Percentiles rank a stretch among this genome's conserved stretches.
phyloP scores from a whole-genome alignment of 2,797 vertebrate species.

The Antennarius maculatus region DNA sequence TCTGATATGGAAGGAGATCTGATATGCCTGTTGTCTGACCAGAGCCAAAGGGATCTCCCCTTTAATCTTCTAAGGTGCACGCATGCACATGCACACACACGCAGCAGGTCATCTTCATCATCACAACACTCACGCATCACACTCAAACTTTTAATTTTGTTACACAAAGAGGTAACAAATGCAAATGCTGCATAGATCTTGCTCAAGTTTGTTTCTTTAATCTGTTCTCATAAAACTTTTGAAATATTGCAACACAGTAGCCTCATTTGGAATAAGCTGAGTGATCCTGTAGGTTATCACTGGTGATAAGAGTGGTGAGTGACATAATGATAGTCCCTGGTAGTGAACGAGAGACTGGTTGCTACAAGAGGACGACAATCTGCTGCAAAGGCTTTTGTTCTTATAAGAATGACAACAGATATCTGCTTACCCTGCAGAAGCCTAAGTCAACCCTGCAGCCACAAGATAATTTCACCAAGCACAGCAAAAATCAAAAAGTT shows the following conservation, averaged over 20 bases:
- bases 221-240: conserved; percentile 5
- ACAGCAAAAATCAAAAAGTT: not conserved
- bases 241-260: too few species aligned
- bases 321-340: conserved; percentile 33
- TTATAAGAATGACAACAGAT: conserved; percentile 37
- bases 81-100: conserved; percentile 32
- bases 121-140: conserved; percentile 4
- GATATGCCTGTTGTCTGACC: too few species aligned
- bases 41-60: conserved; percentile 40
- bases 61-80: conserved; percentile 42
- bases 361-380: conserved; percentile 33
- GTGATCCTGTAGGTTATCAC: conserved; percentile 23
- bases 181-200: not conserved
- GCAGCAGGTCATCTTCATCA: conserved; percentile 37
- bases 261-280: conserved; percentile 1
- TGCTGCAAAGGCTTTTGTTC: conserved; percentile 34
- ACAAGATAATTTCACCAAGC: conserved; percentile 10
- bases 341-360: conserved; percentile 27
- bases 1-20: too few species aligned
- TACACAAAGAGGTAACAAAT: conserved; percentile 13
- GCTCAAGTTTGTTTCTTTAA: not conserved
- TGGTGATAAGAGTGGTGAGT: conserved; percentile 36
- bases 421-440: conserved; percentile 26
- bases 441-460: not conserved
- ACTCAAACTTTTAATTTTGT: not conserved